Evolutionary conservation across 2,888 invertebrate genomes (phyloP).

Genomic region (Ellobium chinense): DNA sequence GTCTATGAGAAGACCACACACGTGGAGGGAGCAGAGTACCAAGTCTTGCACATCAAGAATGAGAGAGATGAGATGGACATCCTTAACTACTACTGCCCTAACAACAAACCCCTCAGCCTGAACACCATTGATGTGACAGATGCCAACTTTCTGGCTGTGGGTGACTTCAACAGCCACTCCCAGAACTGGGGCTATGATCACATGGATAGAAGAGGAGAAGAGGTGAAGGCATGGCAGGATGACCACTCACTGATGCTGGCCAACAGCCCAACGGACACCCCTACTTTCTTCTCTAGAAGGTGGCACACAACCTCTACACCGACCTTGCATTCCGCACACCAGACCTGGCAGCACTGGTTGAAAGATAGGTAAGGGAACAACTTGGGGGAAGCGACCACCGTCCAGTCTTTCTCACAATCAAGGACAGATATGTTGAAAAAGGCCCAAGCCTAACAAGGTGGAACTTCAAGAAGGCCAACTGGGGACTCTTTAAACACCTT

Average conservation of each 20-base stretch:
- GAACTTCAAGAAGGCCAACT: background rate
- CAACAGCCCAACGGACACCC: constrained; percentile 18
- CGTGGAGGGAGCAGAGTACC: background rate
- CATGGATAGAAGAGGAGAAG: constrained; percentile 27
- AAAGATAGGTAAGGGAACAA: constrained; percentile 18
- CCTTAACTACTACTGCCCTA: background rate
- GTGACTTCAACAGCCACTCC: constrained; percentile 35
- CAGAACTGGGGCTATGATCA: constrained; percentile 28
- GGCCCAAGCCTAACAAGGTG: background rate
- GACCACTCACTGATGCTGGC: background rate
- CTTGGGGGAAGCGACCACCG: constrained; percentile 46
- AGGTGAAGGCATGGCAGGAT: constrained; percentile 17
- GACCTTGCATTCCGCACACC: background rate
- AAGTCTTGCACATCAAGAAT: background rate
- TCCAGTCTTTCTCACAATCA: background rate
- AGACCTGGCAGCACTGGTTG: background rate
- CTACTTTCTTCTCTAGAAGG: no score
- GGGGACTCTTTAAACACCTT: background rate
- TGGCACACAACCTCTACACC: background rate
- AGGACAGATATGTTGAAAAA: background rate
- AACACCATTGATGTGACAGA: background rate
- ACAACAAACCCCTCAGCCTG: background rate
- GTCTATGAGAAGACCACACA: background rate
- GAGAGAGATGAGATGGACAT: background rate
- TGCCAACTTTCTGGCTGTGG: background rate